phyloP scores from a whole-genome alignment of 2,888 invertebrate species.

The Napeogenes inachia region DNA sequence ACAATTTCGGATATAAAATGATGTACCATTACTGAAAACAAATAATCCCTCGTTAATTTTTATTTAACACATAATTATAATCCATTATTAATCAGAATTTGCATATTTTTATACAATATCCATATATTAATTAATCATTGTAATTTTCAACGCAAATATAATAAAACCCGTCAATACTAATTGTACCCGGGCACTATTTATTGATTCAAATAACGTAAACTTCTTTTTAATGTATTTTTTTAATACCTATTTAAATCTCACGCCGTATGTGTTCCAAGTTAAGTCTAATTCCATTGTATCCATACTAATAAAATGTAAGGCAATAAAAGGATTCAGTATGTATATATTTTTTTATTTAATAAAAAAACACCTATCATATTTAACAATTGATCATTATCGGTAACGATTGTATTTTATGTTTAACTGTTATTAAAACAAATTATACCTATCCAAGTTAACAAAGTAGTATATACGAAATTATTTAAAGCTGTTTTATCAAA shows the following conservation, averaged over 20 bases:
- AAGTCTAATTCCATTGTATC: not conserved
- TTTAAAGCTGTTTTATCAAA: no score
- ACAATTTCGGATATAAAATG: not conserved
- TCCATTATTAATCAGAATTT: conserved; percentile 25
- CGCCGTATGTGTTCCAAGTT: not conserved
- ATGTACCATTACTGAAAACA: conserved; percentile 3
- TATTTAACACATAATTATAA: conserved; percentile 29
- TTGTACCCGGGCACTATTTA: not conserved
- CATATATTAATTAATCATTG: conserved; percentile 4
- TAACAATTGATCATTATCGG: no score
- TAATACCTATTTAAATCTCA: not conserved
- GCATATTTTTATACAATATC: conserved; percentile 14
- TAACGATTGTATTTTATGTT: no score
- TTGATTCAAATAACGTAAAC: not conserved
- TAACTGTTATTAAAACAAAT: no score
- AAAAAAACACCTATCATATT: no score
- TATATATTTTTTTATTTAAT: no score
- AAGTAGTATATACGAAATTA: no score
- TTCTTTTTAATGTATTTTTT: not conserved
- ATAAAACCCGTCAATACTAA: not conserved
- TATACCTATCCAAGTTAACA: no score
- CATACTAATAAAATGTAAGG: no score
- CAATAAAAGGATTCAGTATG: no score
- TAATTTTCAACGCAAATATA: not conserved
- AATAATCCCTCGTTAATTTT: conserved; percentile 21